Percentiles rank a stretch among this genome's conserved stretches.
Evolutionary conservation across 2,113 vertebrate genomes (phyloP).

Genomic region (Proterorhinus semilunaris): DNA sequence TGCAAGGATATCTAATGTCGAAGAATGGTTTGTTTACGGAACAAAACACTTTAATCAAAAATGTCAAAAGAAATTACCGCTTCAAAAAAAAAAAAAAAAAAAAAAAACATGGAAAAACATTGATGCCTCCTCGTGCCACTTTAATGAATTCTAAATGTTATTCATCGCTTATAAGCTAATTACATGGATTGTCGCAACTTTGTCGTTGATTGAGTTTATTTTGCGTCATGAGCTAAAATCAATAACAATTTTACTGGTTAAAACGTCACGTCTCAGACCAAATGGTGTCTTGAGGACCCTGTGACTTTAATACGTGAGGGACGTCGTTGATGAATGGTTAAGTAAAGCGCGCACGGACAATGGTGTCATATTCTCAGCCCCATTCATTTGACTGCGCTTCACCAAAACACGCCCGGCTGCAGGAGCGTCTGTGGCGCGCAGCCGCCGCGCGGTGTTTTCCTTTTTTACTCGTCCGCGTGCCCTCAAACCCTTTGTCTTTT

Average conservation of each 20-base stretch:
- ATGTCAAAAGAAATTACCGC: too few relatives aligned
- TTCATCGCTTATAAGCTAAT: slow-evolving; percentile 12
- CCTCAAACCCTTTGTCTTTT: slow-evolving; percentile 22
- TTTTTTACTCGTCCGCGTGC: slow-evolving; percentile 14
- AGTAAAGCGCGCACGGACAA: slow-evolving; percentile 12
- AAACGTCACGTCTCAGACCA: not conserved
- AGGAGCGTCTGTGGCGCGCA: slow-evolving; percentile 39
- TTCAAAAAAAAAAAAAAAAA: slow-evolving; percentile 1
- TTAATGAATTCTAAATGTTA: slow-evolving; percentile 18
- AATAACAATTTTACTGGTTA: not conserved
- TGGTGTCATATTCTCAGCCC: slow-evolving; percentile 17
- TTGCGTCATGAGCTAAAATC: not conserved
- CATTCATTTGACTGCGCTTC: slow-evolving; percentile 56
- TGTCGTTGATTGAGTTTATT: not conserved
- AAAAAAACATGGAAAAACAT: slow-evolving; percentile 12
- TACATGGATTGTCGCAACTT: slow-evolving; percentile 18
- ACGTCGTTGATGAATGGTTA: slow-evolving; percentile 5
- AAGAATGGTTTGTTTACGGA: slow-evolving; percentile 72
- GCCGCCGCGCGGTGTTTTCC: slow-evolving; percentile 13
- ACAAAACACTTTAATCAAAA: slow-evolving; percentile 32
- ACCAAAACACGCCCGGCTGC: slow-evolving; percentile 43
- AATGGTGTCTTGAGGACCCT: not conserved
- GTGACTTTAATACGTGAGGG: slow-evolving; percentile 4
- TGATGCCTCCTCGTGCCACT: not conserved
- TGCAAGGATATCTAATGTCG: slow-evolving; percentile 75